phyloP scores from a whole-genome alignment of 2,888 invertebrate species.

The Eledona agricola region DNA sequence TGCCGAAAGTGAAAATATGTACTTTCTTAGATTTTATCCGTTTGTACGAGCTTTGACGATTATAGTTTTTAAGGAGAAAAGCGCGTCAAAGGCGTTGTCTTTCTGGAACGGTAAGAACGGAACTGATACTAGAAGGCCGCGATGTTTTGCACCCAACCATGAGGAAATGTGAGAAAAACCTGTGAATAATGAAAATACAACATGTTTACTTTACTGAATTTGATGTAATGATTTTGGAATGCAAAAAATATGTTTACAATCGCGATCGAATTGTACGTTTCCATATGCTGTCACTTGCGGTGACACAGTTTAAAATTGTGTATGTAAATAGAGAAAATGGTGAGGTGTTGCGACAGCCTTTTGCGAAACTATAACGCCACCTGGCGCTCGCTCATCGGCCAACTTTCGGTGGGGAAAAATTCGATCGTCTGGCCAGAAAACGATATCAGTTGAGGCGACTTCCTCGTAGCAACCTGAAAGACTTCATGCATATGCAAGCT shows the following conservation, averaged over 20 bases:
- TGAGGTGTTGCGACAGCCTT: constrained; percentile 4
- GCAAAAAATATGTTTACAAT: constrained; percentile 34
- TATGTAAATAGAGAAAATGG: constrained; percentile 4
- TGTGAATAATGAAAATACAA: constrained; percentile 23
- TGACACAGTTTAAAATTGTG: constrained; percentile 29
- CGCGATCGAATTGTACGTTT: constrained; percentile 29
- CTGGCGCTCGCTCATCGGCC: too few species aligned
- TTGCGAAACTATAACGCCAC: constrained; percentile 26
- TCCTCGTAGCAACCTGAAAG: constrained; percentile 51
- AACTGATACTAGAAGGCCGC: constrained; percentile 5
- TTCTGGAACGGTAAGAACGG: constrained; percentile 5
- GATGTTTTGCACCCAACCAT: constrained; percentile 3
- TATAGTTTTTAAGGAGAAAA: too few species aligned
- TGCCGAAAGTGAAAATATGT: too few species aligned
- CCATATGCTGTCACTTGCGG: constrained; percentile 16
- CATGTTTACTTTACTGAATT: constrained; percentile 27
- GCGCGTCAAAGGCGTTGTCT: constrained; percentile 1
- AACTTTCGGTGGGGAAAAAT: not conserved
- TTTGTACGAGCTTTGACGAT: too few species aligned
- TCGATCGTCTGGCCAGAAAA: constrained; percentile 22
- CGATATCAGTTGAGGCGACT: constrained; percentile 40
- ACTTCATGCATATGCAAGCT: constrained; percentile 54
- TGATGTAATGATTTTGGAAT: constrained; percentile 35
- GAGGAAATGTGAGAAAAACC: constrained; percentile 14
- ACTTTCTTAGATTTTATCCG: too few species aligned